A percentile compares a stretch with the other conserved stretches of the same genome.
Conservation (phyloP, 2,113 vertebrate species). For the Mastomys natalensis region DNA sequence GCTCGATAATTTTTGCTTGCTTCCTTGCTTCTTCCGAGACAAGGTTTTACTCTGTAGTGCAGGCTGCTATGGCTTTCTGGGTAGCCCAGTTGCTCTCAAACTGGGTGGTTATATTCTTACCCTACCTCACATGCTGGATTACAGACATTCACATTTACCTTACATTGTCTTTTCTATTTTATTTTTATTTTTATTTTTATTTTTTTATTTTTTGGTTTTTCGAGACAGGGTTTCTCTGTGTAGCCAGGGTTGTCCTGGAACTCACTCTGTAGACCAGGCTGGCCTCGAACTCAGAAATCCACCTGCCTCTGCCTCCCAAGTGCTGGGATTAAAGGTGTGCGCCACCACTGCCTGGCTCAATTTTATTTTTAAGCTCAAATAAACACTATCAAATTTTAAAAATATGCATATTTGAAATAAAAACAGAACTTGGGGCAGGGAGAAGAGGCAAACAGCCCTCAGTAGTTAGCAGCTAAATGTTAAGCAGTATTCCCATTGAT, state of each 20-base stretch:
- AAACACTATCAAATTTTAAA: constrained; percentile 51
- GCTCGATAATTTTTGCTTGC: background rate
- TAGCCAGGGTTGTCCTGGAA: too few species aligned
- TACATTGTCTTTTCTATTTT: constrained; percentile 9
- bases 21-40: background rate
- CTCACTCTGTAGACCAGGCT: too few species aligned
- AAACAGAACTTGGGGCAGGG: constrained; percentile 25
- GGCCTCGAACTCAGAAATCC: too few species aligned
- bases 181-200: constrained; percentile 64
- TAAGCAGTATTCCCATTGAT: background rate
- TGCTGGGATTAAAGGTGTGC: too few species aligned
- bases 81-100: background rate
- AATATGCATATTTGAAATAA: constrained; percentile 42
- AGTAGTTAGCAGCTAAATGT: background rate
- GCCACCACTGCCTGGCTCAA: too few species aligned
- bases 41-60: background rate
- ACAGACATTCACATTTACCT: background rate
- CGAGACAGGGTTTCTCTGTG: too few species aligned
- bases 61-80: background rate
- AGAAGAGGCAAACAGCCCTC: background rate
- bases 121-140: background rate
- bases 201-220: too few species aligned
- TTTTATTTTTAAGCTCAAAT: constrained; percentile 48
- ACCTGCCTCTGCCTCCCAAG: too few species aligned
- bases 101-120: background rate